Evolutionary conservation across 1,140 invertebrate genomes (phyloP), one percentile per base, ranked within the genome.

Genomic region (Listronotus oregonensis): DNA sequence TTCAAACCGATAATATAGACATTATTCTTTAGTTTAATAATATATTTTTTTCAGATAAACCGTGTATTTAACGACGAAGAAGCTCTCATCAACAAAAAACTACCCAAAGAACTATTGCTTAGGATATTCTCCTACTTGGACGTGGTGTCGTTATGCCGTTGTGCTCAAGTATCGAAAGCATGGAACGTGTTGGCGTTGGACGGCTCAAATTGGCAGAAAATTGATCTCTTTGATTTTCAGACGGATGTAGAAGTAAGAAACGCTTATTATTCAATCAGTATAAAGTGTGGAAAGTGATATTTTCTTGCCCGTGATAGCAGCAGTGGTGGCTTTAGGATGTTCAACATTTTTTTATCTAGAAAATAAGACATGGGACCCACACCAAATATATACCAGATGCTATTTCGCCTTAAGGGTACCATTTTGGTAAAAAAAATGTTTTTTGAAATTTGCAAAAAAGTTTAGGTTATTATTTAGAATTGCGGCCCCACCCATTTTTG

Each of bases 121-220:
- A 87, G 94, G 79, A 97, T 99, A 78, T 94, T 99, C 81, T 99
- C 97, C 42, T 99, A 96, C 80, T 83, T 99, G 80, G 97, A 99
- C 82, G 95, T 99, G 34, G 93, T 98, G 14, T 95, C 96, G 37
- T 82, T 99, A 71, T 99, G 97, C 81, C 85, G 97, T 72, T 99
- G 96, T 88, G 97, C 97, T 69, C 97, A 99, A 87, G 89, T 90
- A 72, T 98, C 94, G 70, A 95, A 94, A 85, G 86, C 91, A 79
- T 99, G 97, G 97, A 99, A 99, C 82, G 85, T 96, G 47, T 82
- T 99, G 69, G 97, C 97, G 44, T 84, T 99, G 64, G 97, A 99
- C 83, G 97, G 97, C 57, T 98, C 95, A 74, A 99, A 99, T 81
- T 99, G 97, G 97, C 96, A 99, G 81, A 87, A 93, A 80, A 97